A percentile compares a stretch with the other conserved stretches of the same genome.
These are phyloP conservation scores for Pygmarrhopalites habei DNA, from an alignment of 1,140 invertebrate genomes.

Conservation along the genomic window DNA sequence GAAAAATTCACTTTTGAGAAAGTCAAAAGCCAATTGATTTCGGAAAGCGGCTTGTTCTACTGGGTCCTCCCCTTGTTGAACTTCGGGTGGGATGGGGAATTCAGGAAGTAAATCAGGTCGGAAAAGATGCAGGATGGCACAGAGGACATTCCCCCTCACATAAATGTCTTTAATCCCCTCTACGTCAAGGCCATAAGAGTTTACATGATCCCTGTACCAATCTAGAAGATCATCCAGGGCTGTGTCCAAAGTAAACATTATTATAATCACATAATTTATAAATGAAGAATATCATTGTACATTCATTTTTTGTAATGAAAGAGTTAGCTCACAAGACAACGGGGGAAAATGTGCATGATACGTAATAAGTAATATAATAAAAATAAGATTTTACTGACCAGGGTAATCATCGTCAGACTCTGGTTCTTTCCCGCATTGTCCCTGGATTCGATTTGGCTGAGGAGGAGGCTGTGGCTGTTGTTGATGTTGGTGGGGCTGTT, in stretches of 20 bases:
- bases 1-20: constrained; percentile 65
- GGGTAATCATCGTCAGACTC: no score
- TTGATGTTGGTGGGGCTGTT: no score
- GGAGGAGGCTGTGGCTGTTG: no score
- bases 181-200: constrained; percentile 13
- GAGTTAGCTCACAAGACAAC: no score
- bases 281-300: no score
- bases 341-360: no score
- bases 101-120: constrained; percentile 69
- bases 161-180: constrained; percentile 45
- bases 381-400: no score
- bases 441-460: no score
- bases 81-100: constrained; percentile 50
- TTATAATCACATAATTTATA: no score
- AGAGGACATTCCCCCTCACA: constrained; percentile 66
- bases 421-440: no score
- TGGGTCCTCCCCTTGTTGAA: constrained; percentile 50
- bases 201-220: constrained; percentile 12
- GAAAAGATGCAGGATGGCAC: constrained; percentile 73
- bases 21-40: constrained; percentile 73
- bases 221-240: constrained; percentile 6
- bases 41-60: constrained; percentile 57
- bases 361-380: no score
- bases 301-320: no score
- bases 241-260: background rate